phyloP scores from a whole-genome alignment of 2,797 vertebrate genomes.

The Poeciliopsis paucimaculata region DNA sequence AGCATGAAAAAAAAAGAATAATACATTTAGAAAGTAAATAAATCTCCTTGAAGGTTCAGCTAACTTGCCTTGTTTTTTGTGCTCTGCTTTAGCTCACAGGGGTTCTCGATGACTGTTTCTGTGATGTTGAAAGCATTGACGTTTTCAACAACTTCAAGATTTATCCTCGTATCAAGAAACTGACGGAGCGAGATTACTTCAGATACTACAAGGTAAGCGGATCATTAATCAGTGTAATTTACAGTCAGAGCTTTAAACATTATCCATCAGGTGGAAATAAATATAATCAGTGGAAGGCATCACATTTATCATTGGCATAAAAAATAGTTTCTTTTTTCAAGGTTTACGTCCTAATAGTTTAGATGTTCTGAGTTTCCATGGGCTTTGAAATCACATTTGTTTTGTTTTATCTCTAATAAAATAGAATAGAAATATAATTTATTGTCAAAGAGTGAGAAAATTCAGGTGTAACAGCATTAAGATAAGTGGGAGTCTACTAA shows the following conservation, averaged over 20 bases:
- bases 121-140: conserved; percentile 96
- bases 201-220: conserved; percentile 91
- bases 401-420: not conserved
- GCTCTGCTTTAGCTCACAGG: conserved; percentile 85
- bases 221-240: not conserved
- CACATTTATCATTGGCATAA: not conserved
- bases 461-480: not conserved
- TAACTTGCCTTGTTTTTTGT: not conserved
- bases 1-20: not conserved
- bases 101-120: conserved; percentile 95
- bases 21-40: not conserved
- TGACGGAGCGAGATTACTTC: conserved; percentile 93
- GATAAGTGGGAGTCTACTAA: not conserved
- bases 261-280: not conserved
- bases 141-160: conserved; percentile 97
- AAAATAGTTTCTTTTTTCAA: not conserved
- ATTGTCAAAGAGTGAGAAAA: not conserved
- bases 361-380: not conserved
- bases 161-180: conserved; percentile 89
- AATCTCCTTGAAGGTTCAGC: not conserved
- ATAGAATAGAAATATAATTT: not conserved
- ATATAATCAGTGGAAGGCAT: not conserved
- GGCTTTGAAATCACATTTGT: not conserved
- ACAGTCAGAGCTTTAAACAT: not conserved
- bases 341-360: not conserved